A percentile compares a stretch with the other conserved stretches of the same genome.
These are phyloP conservation scores for Hipparchia sbordonii DNA, from an alignment of 2,888 invertebrate species.

Conservation along the genomic window DNA sequence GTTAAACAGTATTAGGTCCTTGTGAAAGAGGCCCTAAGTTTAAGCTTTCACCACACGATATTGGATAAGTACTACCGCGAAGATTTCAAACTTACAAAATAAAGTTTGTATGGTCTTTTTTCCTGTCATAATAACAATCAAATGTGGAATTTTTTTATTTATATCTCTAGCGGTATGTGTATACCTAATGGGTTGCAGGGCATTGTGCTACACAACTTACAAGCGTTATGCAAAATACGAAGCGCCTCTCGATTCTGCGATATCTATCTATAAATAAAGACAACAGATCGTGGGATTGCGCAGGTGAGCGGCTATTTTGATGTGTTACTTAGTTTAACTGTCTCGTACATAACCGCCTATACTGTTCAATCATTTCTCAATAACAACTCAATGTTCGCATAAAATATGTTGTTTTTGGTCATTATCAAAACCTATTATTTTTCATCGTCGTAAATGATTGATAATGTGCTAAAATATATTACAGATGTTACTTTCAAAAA, in stretches of 20 bases:
- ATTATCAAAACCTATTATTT: conserved; percentile 31
- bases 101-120: background rate
- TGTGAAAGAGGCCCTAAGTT: too few relatives aligned
- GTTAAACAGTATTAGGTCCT: too few relatives aligned
- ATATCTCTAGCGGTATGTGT: conserved; percentile 18
- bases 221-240: conserved; percentile 78
- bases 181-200: conserved; percentile 39
- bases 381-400: background rate
- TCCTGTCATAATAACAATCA: background rate
- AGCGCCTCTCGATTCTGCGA: conserved; percentile 76
- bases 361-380: conserved; percentile 19
- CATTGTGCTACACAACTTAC: conserved; percentile 70
- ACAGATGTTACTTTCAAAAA: conserved; percentile 71
- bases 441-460: conserved; percentile 57
- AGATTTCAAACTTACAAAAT: too few relatives aligned
- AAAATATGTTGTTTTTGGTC: conserved; percentile 7
- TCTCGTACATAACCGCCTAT: conserved; percentile 50
- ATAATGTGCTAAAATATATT: conserved; percentile 58
- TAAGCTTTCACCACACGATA: too few relatives aligned
- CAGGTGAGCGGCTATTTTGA: conserved; percentile 73
- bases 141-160: background rate
- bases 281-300: conserved; percentile 71
- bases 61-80: too few relatives aligned
- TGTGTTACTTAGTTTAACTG: conserved; percentile 65
- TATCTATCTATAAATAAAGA: conserved; percentile 72